Base-by-base conservation (phyloP, 2,888 invertebrate genomes). In the Teinopalpus imperialis region DNA sequence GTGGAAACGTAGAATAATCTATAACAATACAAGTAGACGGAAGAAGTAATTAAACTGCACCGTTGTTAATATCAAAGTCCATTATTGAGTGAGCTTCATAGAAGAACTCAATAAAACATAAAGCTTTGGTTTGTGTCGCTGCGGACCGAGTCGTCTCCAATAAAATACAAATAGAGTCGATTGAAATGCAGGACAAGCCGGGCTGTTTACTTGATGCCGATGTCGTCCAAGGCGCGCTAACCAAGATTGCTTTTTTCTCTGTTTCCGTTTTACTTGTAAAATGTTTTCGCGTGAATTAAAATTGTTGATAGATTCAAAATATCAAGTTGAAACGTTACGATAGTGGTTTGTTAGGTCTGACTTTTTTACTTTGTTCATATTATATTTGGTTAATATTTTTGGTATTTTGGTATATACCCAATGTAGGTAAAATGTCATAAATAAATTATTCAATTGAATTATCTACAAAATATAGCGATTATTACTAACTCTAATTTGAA, bases 141-240 rank as follows among this genome's bases (percentile, higher is more conserved):
- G 60, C 63, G 58, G 59, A 57, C 62, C 65, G 64, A 66, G 66
- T 74, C 72, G 67, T 61, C 65, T 70, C 70, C 83, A 81, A 85
- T 86, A 83, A 85, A 85, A 81, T 78, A 83, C 81, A 86, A 85
- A 83, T 79, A 81, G 72, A 74, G 56, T 63, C 81, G 80, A 85
- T 86, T 83, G 86, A 83, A 86, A 85, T 82, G 79, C 86, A 83
- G 79, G 79, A 77, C 79, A 72, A 72, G 63, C 65, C 61, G 61
- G 62, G 64, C 72, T 81, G 81, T 83, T 83, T 83, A 77, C 82
- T 81, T 72, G 74, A 73, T 72, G 75, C 70, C 57, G 60, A 57
- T 69, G 70, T 65, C 71, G 68, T 65, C 63, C 68, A 66, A 67
- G 66, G 63, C 70, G 69, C 74, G 69, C 77, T 81, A 80, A 76